Base-by-base conservation (phyloP, 64 coral and sea anemone species). In the Astreopora myriophthalma region DNA sequence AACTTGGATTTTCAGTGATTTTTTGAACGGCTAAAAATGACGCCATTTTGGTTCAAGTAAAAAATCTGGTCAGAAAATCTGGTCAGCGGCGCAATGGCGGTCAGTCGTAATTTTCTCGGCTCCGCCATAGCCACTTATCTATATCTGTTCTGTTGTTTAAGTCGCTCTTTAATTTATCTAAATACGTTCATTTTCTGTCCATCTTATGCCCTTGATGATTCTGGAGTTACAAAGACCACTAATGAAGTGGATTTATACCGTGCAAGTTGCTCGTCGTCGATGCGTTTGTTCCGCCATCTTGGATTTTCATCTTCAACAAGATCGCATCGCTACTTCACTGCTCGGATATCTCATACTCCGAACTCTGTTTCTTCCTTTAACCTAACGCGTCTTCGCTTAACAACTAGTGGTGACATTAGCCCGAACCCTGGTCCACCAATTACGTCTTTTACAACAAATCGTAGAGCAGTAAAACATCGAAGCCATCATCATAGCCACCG, bases 291-390 rank as follows among this genome's bases (percentile, higher is more conserved):
- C 62, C 62, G 62, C 62, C 62, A 66, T 66, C 62, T 66, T 66
- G 62, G 62, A 66, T 66, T 66, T 66, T 42, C 39, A 42, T 42
- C 39, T 42, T 66, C 62, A 22, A 66, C 22, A 66, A 19, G 62
- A 73, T 73, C 34, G 70, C 70, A 38, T 38, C 70, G 70, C 70
- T 73, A 36, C 70, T 73, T 73, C 70, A 73, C 70, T 73, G 35
- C 28, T 37, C 70, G 70, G 70, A 73, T 73, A 38, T 73, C 70
- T 73, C 36, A 73, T 38, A 73, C 34, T 37, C 70, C 70, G 33
- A 73, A 73, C 70, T 73, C 70, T 38, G 34, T 73, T 66, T 66
- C 62, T 24, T 24, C 62, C 62, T 66, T 66, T 66, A 66, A 66
- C 62, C 62, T 66, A 24, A 14, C 33, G 31, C 70, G 33, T 32